Evolutionary conservation across 2,113 vertebrate species (phyloP).

Genomic region (Anhinga rufa): DNA sequence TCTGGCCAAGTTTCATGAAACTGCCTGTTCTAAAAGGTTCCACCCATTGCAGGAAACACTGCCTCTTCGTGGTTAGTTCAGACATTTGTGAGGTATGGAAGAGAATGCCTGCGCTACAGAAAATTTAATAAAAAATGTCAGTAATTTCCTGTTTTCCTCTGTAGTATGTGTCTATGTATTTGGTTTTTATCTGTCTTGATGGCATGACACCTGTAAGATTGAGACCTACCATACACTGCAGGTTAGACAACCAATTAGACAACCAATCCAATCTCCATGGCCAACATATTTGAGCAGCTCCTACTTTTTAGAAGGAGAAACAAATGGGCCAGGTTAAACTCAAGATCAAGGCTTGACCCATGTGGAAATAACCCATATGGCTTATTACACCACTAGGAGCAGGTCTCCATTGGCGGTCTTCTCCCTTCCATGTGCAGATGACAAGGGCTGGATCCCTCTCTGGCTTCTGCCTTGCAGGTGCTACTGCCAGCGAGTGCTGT

Average conservation of each 20-base stretch:
- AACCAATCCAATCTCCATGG: background rate
- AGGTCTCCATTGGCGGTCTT: background rate
- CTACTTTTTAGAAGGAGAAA: background rate
- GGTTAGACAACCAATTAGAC: background rate
- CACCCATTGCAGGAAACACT: background rate
- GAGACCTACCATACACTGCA: background rate
- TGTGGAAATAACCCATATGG: background rate
- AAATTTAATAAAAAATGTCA: background rate
- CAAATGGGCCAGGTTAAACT: background rate
- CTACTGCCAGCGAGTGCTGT: background rate
- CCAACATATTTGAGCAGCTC: background rate
- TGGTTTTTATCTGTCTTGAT: background rate
- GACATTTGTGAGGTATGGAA: background rate
- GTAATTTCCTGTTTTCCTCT: background rate
- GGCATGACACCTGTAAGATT: background rate
- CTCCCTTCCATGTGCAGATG: background rate
- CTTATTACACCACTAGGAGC: background rate
- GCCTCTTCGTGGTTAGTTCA: background rate
- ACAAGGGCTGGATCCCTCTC: background rate
- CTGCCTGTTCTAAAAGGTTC: background rate
- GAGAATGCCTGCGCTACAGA: background rate
- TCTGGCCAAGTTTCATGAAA: background rate
- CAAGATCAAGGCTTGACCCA: background rate
- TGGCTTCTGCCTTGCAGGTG: background rate
- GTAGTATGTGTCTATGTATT: background rate